Evolutionary conservation across 2,888 invertebrate genomes (phyloP).

Genomic region (Chymomyza amoena): DNA sequence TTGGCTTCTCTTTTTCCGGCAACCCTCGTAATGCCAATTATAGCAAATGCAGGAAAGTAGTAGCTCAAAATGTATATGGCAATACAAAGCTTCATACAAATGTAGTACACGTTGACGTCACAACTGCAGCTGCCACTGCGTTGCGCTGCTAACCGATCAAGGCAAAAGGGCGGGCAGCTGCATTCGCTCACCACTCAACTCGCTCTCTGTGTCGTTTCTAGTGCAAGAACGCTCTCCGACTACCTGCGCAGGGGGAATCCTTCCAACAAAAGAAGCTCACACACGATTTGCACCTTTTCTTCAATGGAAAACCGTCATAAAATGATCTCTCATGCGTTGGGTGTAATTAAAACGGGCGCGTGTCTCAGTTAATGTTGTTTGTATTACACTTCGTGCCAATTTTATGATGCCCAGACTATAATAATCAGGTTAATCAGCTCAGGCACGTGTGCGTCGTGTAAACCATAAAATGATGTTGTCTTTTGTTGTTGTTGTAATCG

Average conservation of each 20-base stretch:
- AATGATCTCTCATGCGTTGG: conserved; percentile 28
- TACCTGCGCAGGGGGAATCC: conserved; percentile 7
- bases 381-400: conserved; percentile 8
- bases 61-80: too few species aligned
- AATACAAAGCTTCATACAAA: not conserved
- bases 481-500: not conserved
- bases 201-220: not conserved
- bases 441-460: not conserved
- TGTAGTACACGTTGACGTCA: too few species aligned
- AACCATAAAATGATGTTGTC: not conserved
- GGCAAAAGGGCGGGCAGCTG: conserved; percentile 27
- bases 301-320: conserved; percentile 46
- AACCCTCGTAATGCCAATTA: too few species aligned
- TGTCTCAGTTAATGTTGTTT: conserved; percentile 32
- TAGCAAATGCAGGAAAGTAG: too few species aligned
- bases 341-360: conserved; percentile 36
- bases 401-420: conserved; percentile 5
- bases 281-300: conserved; percentile 31
- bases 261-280: conserved; percentile 13
- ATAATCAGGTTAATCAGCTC: not conserved
- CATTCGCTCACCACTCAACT: not conserved
- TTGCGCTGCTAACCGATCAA: conserved; percentile 2
- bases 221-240: not conserved
- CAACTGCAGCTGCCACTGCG: not conserved
- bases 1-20: too few species aligned